A percentile compares a stretch with the other conserved stretches of the same genome.
Evolutionary conservation across 1,140 invertebrate species (phyloP).

Genomic region (Drosophila truncata): DNA sequence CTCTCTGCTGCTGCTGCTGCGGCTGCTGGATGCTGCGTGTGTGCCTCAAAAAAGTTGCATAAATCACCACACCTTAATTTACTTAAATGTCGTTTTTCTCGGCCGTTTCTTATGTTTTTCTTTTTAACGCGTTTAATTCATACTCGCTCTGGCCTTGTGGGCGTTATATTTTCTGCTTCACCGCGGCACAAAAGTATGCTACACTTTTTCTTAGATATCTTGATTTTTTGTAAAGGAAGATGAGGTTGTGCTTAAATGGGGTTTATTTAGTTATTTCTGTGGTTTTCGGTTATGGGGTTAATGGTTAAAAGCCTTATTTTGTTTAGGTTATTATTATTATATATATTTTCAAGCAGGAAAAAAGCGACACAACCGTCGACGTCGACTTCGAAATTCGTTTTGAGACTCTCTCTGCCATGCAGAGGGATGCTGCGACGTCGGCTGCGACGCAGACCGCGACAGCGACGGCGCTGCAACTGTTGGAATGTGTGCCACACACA

Average conservation of each 20-base stretch:
- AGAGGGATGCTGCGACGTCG: slow-evolving; percentile 52
- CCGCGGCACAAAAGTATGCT: slow-evolving; percentile 36
- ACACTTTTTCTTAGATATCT: slow-evolving; percentile 23
- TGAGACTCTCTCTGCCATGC: slow-evolving; percentile 68
- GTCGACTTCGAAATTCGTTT: slow-evolving; percentile 84
- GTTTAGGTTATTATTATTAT: slow-evolving; percentile 50
- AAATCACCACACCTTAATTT: slow-evolving; percentile 85
- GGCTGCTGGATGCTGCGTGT: slow-evolving; percentile 38
- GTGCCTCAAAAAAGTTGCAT: slow-evolving; percentile 80
- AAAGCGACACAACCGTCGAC: slow-evolving; percentile 81
- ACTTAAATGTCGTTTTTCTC: slow-evolving; percentile 63
- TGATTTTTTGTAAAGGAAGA: neutral
- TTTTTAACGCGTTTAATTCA: slow-evolving; percentile 26
- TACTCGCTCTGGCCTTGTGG: slow-evolving; percentile 28
- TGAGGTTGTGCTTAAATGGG: slow-evolving; percentile 17
- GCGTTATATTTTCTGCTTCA: slow-evolving; percentile 36
- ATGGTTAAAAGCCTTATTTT: slow-evolving; percentile 62
- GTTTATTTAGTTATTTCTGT: slow-evolving; percentile 19
- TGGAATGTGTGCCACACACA: slow-evolving; percentile 79
- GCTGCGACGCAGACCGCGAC: slow-evolving; percentile 31
- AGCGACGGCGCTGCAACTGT: slow-evolving; percentile 70
- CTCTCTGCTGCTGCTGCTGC: slow-evolving; percentile 23
- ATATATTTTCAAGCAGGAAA: slow-evolving; percentile 49
- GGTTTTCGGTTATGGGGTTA: slow-evolving; percentile 15
- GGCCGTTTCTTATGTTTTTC: slow-evolving; percentile 25